Evolutionary conservation across 2,797 vertebrate species (phyloP).

Genomic region (Mormyrus proboscirostris): DNA sequence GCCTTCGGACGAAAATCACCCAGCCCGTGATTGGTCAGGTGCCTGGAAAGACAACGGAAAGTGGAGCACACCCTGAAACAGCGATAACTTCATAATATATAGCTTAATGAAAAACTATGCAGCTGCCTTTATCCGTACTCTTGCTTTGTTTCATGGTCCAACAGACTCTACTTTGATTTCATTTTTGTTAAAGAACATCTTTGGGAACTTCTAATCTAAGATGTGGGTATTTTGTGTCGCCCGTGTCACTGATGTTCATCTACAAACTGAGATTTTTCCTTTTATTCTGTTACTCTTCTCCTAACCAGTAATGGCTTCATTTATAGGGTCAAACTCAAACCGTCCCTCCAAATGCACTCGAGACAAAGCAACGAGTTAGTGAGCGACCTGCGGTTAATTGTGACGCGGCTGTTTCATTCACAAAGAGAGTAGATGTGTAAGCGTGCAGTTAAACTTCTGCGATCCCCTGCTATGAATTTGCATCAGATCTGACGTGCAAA

Average conservation of each 20-base stretch:
- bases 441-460: background rate
- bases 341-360: constrained; percentile 9
- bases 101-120: background rate
- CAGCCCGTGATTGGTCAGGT: background rate
- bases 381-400: background rate
- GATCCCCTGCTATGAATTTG: background rate
- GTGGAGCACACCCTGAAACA: background rate
- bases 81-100: background rate
- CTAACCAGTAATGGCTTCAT: constrained; percentile 42
- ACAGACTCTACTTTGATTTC: background rate
- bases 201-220: background rate
- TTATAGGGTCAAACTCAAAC: constrained; percentile 48
- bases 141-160: background rate
- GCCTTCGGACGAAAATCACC: background rate
- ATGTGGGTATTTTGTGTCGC: background rate
- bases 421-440: background rate
- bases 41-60: background rate
- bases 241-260: background rate
- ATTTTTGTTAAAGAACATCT: background rate
- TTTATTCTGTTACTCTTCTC: constrained; percentile 28
- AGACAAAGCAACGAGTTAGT: background rate
- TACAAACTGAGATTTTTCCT: background rate
- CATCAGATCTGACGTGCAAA: background rate
- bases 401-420: background rate
- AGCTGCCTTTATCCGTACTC: background rate